Evolutionary conservation across 2,888 invertebrate species (phyloP), one percentile per base, ranked within the genome.

Genomic region (Cephus rjabovi): DNA sequence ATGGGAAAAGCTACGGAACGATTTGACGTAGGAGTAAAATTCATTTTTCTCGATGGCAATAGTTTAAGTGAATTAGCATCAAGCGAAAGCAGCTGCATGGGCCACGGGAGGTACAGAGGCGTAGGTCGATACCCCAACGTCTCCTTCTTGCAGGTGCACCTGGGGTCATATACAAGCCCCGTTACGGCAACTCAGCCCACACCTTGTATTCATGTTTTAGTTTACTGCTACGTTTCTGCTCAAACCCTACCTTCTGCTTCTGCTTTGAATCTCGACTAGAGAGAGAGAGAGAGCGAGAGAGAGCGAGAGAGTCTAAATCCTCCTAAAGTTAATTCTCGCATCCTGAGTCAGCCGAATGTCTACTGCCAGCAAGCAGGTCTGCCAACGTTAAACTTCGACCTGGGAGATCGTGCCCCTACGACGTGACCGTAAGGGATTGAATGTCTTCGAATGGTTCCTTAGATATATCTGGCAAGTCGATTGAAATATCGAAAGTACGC

Each of bases 51-150:
- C 40, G 15, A 40, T 40, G 15, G 15, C 4, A 70, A 70, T 70
- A 3, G 33, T 70, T 70, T 70, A 30, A 30, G 6, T 81, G 80
- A 83, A 81, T 80, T 79, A 40, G 12, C 40, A 15, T 40, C 1
- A 15, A 40, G 40, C 40, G 6, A 40, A 12, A 40, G 15, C 40
- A 15, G 40, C 40, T 40, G 40, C 40, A 79, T 73, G 76, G 80
- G 69, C 74, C 73, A 71, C 11, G 74, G 70, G 71, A 31, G 56
- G 76, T 35, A 71, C 81, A 76, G 81, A 76, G 80, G 80, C n/a
- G 75, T 34, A 79, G 80, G 81, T 79, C 84, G 84, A 83, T 85
- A 85, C 82, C 83, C 84, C 82, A 84, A 82, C 84, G 82, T 84
- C 81, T 84, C 82, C 78, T 84, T 69, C 75, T 74, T 34, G 84